These are phyloP conservation scores for Symphodus melops DNA, from an alignment of 2,113 vertebrate species.

Conservation along the genomic window DNA sequence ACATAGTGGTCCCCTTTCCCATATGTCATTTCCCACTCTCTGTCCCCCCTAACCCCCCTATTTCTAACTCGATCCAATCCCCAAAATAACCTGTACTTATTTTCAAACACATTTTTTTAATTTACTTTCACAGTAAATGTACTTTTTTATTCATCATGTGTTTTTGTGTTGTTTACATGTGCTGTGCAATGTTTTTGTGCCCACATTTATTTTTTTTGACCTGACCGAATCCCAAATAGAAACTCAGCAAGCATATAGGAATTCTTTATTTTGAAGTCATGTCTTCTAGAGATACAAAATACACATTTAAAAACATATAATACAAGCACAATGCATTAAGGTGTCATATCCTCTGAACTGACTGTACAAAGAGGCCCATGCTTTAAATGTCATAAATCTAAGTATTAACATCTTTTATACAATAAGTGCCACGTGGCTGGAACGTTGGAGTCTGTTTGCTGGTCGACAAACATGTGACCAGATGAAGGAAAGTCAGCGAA, in stretches of 20 bases:
- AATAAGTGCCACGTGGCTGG: conserved; percentile 47
- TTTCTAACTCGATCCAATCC: no score
- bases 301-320: conserved; percentile 54
- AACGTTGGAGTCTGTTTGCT: conserved; percentile 37
- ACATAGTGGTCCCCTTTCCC: no score
- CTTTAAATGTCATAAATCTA: conserved; percentile 23
- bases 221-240: conserved; percentile 10
- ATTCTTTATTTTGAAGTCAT: conserved; percentile 40
- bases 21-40: no score
- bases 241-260: conserved; percentile 35
- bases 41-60: no score
- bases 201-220: not conserved
- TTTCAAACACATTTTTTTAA: no score
- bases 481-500: conserved; percentile 31
- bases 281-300: conserved; percentile 65
- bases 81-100: no score
- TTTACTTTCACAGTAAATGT: no score
- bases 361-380: conserved; percentile 53
- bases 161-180: not conserved
- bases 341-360: conserved; percentile 12
- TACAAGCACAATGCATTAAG: conserved; percentile 16
- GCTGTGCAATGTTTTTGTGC: not conserved
- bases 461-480: conserved; percentile 16
- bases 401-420: conserved; percentile 35
- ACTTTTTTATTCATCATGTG: not conserved